Evolutionary conservation across 2,113 vertebrate species (phyloP).

Genomic region (Phainopepla nitens): DNA sequence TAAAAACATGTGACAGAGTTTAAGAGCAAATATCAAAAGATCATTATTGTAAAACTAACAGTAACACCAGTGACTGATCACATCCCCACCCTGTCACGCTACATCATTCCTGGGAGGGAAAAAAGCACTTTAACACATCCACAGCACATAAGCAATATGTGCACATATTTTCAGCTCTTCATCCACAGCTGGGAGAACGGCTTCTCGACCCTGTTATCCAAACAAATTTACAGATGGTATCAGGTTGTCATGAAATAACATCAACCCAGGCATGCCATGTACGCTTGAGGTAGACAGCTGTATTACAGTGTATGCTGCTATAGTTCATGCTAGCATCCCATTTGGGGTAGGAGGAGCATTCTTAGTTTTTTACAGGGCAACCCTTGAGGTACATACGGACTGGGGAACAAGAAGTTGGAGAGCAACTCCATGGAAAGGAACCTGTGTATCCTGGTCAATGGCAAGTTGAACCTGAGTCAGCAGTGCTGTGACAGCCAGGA

Average conservation of each 20-base stretch:
- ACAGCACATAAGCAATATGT: background rate
- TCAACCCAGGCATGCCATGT: background rate
- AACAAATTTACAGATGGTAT: background rate
- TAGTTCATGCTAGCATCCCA: background rate
- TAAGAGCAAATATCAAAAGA: slow-evolving; percentile 54
- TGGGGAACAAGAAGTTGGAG: background rate
- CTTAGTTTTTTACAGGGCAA: background rate
- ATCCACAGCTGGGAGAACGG: background rate
- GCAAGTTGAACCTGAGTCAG: fast-evolving
- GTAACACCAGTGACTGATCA: background rate
- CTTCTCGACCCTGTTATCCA: background rate
- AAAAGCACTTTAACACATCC: background rate
- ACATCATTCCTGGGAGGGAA: background rate
- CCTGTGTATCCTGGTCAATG: fast-evolving
- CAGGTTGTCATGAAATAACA: background rate
- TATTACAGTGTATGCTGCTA: background rate
- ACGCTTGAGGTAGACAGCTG: background rate
- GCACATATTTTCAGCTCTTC: background rate
- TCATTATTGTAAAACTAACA: slow-evolving; percentile 16
- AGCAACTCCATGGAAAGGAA: background rate
- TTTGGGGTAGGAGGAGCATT: background rate
- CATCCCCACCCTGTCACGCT: background rate
- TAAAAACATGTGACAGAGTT: slow-evolving; percentile 37
- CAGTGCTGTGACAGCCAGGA: background rate
- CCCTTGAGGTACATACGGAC: too few relatives aligned